Conservation (phyloP, 2,888 invertebrate genomes). For the Bombylius discolor region DNA sequence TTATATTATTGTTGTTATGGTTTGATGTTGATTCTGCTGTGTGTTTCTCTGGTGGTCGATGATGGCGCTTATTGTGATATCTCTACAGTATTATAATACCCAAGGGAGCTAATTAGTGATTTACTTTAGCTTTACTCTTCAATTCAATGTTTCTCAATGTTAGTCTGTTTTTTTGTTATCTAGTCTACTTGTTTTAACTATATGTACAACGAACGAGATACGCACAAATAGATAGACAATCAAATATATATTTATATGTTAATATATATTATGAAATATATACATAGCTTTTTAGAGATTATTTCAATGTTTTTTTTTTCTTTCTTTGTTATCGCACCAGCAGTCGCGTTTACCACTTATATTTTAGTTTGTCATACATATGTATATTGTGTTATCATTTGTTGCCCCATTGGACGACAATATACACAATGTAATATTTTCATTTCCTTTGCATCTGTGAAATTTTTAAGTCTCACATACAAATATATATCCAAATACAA, state of each 20-base stretch:
- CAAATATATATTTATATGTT: too few relatives aligned
- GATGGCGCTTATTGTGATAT: too few relatives aligned
- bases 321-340: background rate
- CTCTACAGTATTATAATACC: constrained; percentile 8
- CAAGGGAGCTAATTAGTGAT: constrained; percentile 35
- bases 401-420: background rate
- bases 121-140: constrained; percentile 18
- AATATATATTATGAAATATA: too few relatives aligned
- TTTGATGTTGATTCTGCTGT: too few relatives aligned
- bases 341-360: background rate
- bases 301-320: background rate
- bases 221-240: too few relatives aligned
- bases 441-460: background rate
- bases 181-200: too few relatives aligned
- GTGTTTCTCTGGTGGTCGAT: too few relatives aligned
- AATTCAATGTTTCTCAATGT: background rate
- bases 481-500: background rate
- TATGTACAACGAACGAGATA: too few relatives aligned
- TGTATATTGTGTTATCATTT: too few relatives aligned
- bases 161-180: background rate
- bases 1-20: background rate
- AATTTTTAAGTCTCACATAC: background rate
- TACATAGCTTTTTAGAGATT: background rate
- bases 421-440: background rate
- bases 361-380: too few relatives aligned